These are phyloP conservation scores for Sparidentex hasta DNA, from an alignment of 2,797 vertebrate species.

Conservation along the genomic window DNA sequence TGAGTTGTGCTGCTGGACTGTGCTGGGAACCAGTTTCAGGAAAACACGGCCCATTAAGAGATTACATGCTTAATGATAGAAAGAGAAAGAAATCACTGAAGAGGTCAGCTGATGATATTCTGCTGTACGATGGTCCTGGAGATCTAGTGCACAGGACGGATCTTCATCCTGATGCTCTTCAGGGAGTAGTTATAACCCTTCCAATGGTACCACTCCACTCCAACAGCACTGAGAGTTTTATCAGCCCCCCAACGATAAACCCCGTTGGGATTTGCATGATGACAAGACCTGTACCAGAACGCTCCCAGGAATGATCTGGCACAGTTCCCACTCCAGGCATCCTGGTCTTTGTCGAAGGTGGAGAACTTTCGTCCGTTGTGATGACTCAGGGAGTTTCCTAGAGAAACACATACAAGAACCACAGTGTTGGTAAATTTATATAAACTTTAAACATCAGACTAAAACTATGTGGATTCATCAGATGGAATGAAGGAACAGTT, in stretches of 20 bases:
- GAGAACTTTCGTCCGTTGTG: not conserved
- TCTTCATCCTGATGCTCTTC: constrained; percentile 52
- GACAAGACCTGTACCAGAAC: constrained; percentile 1
- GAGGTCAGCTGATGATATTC: too few species aligned
- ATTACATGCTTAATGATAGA: too few species aligned
- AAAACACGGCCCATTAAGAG: too few species aligned
- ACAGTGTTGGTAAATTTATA: too few species aligned
- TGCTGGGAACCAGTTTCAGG: too few species aligned
- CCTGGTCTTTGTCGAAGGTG: constrained; percentile 52
- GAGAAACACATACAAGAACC: constrained; percentile 4
- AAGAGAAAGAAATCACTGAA: too few species aligned
- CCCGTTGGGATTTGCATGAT: not conserved
- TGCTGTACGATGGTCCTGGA: constrained; percentile 1
- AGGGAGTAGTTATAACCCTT: constrained; percentile 9
- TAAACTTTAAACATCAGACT: too few species aligned
- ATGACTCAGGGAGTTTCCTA: not conserved
- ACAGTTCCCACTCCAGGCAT: rapidly evolving
- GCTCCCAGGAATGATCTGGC: rapidly evolving
- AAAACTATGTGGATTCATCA: too few species aligned
- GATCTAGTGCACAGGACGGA: constrained; percentile 36
- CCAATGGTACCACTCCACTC: rapidly evolving
- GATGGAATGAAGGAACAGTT: too few species aligned
- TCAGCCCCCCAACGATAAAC: constrained; percentile 51
- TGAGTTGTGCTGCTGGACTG: too few species aligned
- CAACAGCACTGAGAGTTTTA: rapidly evolving